Evolutionary conservation across 2,797 vertebrate species (phyloP), one percentile per base, ranked within the genome.

Genomic region (Leptatherina wallacei): DNA sequence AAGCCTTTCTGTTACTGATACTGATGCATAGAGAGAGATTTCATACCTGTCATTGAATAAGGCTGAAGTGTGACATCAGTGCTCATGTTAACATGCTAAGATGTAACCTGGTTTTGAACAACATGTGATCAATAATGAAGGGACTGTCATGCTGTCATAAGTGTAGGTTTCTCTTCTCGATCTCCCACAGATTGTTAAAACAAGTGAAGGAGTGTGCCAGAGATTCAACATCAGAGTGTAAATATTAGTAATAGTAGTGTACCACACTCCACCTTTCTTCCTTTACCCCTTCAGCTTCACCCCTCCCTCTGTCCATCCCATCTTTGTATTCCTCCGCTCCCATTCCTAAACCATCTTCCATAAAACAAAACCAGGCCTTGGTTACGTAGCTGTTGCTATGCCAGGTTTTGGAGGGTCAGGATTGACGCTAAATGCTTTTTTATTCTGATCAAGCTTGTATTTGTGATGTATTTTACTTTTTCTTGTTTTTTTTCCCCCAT

Each of bases 381-480:
- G 88, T 85, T 88, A 85, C 77, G 79, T 85, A 73, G 78, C 87
- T 88, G 88, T 87, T 90, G 88, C 88, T 87, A 88, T 88, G 87
- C 80, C 35, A 52, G 76, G 55, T 27, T 76, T 35, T 30, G 42
- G 67, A 67, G 75, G 62, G 63, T 74, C 56, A 58, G 70, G 64
- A 75, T 69, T 62, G 49, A 51, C 29, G 42, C 72, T 55, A 58
- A 56, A 75, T 75, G 75, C 78, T 57, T 61, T 30, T 47, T 78
- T 20, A 32, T 60, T 56, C 63, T 83, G 76, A 83, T 82, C 71
- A 69, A 72, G 40, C 44, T 61, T 22, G 71, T 74, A 63, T 77
- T 67, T 49, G 55, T n/a, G 61, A 72, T 73, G 16, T 56, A 58
- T 77, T 67, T 67, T 64, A 12, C 27, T 13, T n/a, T 27, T 32